Conservation (phyloP, 92 coral and sea anemone genomes). For the Porites lobata region DNA sequence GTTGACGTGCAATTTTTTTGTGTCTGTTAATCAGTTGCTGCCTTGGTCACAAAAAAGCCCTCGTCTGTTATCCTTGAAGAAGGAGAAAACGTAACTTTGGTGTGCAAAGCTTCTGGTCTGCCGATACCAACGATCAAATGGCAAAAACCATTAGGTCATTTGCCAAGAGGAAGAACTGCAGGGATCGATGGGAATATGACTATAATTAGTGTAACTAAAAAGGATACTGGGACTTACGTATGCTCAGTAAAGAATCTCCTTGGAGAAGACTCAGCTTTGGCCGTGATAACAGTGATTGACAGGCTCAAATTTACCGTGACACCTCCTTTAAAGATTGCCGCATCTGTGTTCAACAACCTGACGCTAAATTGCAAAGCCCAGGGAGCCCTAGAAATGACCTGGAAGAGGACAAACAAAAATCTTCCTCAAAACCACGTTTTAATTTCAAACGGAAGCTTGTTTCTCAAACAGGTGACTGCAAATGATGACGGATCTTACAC, state of each 20-base stretch:
- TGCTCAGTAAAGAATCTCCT: conserved; percentile 40
- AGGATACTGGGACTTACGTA: conserved; percentile 39
- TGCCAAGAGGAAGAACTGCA: conserved; percentile 25
- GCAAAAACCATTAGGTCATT: conserved; percentile 34
- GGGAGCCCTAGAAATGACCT: conserved; percentile 14
- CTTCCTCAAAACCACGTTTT: conserved; percentile 16
- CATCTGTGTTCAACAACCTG: not conserved
- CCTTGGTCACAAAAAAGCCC: conserved; percentile 27
- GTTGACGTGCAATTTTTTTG: not conserved
- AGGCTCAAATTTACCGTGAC: conserved; percentile 9
- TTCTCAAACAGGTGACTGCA: not conserved
- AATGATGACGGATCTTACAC: conserved; percentile 47
- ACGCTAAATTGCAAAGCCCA: conserved; percentile 31
- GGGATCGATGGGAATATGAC: conserved; percentile 12
- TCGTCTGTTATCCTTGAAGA: conserved; percentile 50
- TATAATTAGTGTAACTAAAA: not conserved
- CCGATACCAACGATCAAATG: conserved; percentile 53
- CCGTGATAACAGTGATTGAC: conserved; percentile 25
- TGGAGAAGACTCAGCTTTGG: conserved; percentile 15
- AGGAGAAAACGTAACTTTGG: conserved; percentile 40
- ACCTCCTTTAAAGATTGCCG: not conserved
- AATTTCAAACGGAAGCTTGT: conserved; percentile 50
- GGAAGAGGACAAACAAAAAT: conserved; percentile 16
- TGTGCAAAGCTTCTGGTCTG: conserved; percentile 49
- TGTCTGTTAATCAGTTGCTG: conserved; percentile 20